A percentile compares a stretch with the other conserved stretches of the same genome.
These are phyloP conservation scores for Eira barbara DNA, from an alignment of 2,113 vertebrate genomes.

Conservation along the genomic window DNA sequence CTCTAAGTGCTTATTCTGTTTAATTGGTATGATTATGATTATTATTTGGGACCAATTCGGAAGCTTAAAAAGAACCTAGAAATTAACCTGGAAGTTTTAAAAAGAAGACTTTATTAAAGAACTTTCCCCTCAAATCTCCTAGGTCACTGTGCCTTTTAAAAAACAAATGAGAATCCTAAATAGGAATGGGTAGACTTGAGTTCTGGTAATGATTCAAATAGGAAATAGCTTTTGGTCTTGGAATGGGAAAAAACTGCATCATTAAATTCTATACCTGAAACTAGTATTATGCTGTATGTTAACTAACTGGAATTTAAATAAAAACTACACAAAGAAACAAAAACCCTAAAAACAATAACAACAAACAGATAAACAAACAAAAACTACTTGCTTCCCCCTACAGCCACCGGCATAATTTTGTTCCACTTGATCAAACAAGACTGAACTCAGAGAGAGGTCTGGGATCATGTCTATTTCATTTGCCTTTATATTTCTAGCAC, in stretches of 20 bases:
- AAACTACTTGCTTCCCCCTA: neutral
- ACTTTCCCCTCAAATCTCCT: neutral
- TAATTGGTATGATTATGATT: neutral
- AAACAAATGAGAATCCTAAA: neutral
- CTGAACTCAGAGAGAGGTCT: neutral
- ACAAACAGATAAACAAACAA: neutral
- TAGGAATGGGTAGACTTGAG: neutral
- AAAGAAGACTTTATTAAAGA: neutral
- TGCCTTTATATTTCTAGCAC: neutral
- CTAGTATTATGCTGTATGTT: neutral
- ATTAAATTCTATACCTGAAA: neutral
- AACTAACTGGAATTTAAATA: neutral
- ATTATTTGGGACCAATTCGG: too few relatives aligned
- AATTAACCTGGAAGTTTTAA: neutral
- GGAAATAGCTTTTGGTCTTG: conserved; percentile 12
- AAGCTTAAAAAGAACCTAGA: too few relatives aligned
- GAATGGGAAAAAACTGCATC: neutral
- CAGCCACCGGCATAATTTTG: neutral
- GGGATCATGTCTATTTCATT: neutral
- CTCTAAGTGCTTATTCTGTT: neutral
- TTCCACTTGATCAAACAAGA: neutral
- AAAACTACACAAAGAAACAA: neutral
- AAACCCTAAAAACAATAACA: neutral
- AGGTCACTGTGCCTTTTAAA: neutral
- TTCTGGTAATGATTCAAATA: conserved; percentile 1